phyloP scores from a whole-genome alignment of 2,888 invertebrate species.

The Beris chalybata region DNA sequence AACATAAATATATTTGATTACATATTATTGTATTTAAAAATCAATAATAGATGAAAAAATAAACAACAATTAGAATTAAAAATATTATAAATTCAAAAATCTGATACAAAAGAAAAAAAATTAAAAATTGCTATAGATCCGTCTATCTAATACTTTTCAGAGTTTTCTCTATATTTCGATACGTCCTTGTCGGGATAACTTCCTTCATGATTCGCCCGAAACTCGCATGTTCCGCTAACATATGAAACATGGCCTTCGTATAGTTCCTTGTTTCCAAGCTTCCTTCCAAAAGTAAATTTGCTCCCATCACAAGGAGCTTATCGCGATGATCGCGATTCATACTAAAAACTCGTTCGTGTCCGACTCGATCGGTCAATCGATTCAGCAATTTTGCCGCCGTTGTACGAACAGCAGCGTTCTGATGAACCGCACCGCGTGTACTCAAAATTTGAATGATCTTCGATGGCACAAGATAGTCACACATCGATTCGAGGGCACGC shows the following conservation, averaged over 20 bases:
- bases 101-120: no score
- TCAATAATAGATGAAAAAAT: no score
- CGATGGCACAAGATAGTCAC: conserved; percentile 71
- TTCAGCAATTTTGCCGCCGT: conserved; percentile 78
- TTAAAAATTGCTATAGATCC: no score
- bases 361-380: conserved; percentile 71
- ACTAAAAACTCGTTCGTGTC: conserved; percentile 71
- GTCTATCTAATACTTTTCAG: conserved; percentile 55
- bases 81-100: no score
- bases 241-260: conserved; percentile 76
- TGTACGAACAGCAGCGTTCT: conserved; percentile 84
- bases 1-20: no score
- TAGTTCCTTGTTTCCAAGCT: conserved; percentile 81
- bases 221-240: conserved; percentile 70
- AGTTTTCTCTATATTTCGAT: conserved; percentile 83
- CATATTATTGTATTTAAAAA: no score
- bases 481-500: conserved; percentile 78
- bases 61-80: no score
- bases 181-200: conserved; percentile 74
- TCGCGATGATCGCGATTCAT: conserved; percentile 78
- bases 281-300: conserved; percentile 83
- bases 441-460: conserved; percentile 69
- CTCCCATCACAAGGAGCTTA: conserved; percentile 76
- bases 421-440: conserved; percentile 74
- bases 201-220: conserved; percentile 78